A percentile compares a stretch with the other conserved stretches of the same genome.
Evolutionary conservation across 2,888 invertebrate species (phyloP).

Genomic region (Atrina japonica): DNA sequence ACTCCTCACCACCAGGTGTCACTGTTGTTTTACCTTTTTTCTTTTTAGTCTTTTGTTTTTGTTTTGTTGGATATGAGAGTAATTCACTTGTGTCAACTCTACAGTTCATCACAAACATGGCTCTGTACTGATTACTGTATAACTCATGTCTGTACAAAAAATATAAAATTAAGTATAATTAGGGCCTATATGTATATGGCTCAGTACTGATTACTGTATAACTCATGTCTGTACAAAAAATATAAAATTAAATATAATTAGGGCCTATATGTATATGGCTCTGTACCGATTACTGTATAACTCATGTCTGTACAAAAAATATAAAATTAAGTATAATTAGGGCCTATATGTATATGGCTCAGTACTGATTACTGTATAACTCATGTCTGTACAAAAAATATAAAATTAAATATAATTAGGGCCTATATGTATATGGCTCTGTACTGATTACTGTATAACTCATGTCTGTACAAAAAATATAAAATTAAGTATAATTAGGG

Average conservation of each 20-base stretch:
- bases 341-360: constrained; percentile 84
- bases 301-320: constrained; percentile 81
- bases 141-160: constrained; percentile 81
- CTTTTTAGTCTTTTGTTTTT: constrained; percentile 65
- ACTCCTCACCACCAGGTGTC: neutral
- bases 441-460: constrained; percentile 83
- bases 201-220: constrained; percentile 83
- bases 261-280: constrained; percentile 83
- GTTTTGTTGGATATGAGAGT: constrained; percentile 75
- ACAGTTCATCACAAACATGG: constrained; percentile 85
- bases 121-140: constrained; percentile 83
- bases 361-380: constrained; percentile 83
- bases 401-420: constrained; percentile 16
- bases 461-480: constrained; percentile 29
- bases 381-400: constrained; percentile 81
- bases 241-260: constrained; percentile 23
- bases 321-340: constrained; percentile 17
- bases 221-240: constrained; percentile 81
- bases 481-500: constrained; percentile 11
- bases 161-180: constrained; percentile 23
- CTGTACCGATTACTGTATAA: constrained; percentile 83
- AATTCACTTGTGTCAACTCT: constrained; percentile 78
- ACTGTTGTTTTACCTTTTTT: constrained; percentile 42
- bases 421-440: constrained; percentile 84
- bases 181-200: constrained; percentile 83